These are phyloP conservation scores for Spongilla lacustris DNA, from an alignment of 37 sponge, comb jelly and placozoan species.

Conservation along the genomic window DNA sequence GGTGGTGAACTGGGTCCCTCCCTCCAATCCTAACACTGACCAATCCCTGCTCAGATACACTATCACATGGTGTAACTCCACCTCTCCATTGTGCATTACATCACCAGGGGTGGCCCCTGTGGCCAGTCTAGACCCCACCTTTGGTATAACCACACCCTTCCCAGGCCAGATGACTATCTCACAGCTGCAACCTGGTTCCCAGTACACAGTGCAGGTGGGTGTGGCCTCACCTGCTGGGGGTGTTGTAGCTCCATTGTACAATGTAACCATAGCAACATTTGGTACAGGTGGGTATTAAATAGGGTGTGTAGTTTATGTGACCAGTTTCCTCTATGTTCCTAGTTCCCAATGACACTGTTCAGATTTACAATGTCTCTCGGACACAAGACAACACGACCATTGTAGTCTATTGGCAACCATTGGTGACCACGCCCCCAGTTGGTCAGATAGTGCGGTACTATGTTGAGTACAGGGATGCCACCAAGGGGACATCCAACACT, in stretches of 20 bases:
- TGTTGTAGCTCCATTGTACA: too few species aligned
- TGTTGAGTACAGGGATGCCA: slow-evolving; percentile 10
- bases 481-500: not conserved
- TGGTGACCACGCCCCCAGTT: slow-evolving; percentile 10
- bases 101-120: too few species aligned
- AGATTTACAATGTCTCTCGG: slow-evolving; percentile 2
- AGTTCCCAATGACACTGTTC: slow-evolving; percentile 3
- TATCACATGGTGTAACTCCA: too few species aligned
- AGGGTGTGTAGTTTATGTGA: not conserved
- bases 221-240: too few species aligned
- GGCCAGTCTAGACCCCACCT: too few species aligned
- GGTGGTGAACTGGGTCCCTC: not conserved
- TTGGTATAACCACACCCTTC: too few species aligned
- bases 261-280: too few species aligned
- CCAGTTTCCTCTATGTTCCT: too few species aligned
- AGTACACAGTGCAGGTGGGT: too few species aligned
- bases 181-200: too few species aligned
- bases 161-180: too few species aligned
- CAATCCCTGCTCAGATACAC: slow-evolving; percentile 2
- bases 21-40: not conserved
- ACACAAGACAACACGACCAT: slow-evolving; percentile 14
- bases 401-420: not conserved
- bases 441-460: not conserved
- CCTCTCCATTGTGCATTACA: too few species aligned
- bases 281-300: not conserved